Conservation (phyloP, 2,113 vertebrate species). For the Bungarus multicinctus region DNA sequence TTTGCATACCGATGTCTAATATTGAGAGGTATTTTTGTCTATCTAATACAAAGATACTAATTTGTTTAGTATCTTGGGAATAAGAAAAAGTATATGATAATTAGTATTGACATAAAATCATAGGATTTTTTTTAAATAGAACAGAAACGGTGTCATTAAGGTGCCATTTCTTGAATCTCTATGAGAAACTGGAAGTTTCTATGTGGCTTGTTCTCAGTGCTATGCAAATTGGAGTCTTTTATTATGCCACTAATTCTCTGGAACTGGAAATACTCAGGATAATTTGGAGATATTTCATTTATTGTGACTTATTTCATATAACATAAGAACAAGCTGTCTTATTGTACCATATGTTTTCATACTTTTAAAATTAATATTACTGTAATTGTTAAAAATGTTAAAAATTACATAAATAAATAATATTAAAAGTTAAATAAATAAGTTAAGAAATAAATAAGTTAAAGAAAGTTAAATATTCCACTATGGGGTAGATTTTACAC, state of each 20-base stretch:
- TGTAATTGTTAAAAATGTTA: conserved; percentile 3
- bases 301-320: conserved; percentile 15
- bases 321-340: conserved; percentile 21
- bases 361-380: background rate
- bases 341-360: background rate
- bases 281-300: conserved; percentile 48
- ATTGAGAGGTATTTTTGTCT: background rate
- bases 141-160: conserved; percentile 9
- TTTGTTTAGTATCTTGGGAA: background rate
- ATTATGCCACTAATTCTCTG: conserved; percentile 47
- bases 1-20: background rate
- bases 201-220: conserved; percentile 17
- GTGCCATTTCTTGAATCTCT: conserved; percentile 26
- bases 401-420: no score
- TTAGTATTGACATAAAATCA: background rate
- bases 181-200: conserved; percentile 39
- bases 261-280: conserved; percentile 38
- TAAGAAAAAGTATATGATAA: conserved; percentile 10
- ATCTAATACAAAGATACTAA: background rate
- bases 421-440: no score
- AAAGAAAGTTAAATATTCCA: no score
- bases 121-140: conserved; percentile 13
- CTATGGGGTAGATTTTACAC: no score
- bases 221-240: conserved; percentile 27
- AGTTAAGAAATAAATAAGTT: no score